phyloP scores from a whole-genome alignment of 37 sponge, comb jelly and placozoan genomes.

The Theonella swinhoei region DNA sequence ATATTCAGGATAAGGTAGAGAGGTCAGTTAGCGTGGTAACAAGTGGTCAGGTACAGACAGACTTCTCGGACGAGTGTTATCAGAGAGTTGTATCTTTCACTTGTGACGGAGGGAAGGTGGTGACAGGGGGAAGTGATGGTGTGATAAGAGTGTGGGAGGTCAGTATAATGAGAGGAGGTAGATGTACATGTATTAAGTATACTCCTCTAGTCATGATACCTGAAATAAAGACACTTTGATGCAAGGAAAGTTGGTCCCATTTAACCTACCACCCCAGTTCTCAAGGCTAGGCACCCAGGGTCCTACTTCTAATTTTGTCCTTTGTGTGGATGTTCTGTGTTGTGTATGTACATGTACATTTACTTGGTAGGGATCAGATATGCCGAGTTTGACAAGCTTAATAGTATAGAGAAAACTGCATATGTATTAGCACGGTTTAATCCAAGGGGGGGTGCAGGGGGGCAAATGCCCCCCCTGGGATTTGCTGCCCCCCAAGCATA shows the following conservation, averaged over 20 bases:
- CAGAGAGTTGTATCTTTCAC: constrained; percentile 69
- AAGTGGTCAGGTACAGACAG: constrained; percentile 12
- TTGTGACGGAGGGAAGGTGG: constrained; percentile 37
- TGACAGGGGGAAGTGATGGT: constrained; percentile 76
- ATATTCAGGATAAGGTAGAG: not conserved
- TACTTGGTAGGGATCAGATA: no score
- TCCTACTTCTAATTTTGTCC: no score
- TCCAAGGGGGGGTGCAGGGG: no score
- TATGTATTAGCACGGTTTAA: no score
- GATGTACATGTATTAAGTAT: not conserved
- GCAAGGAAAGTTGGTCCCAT: not conserved
- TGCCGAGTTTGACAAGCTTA: no score
- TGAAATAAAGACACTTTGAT: not conserved
- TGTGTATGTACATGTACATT: no score
- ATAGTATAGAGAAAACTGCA: no score
- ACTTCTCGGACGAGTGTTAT: constrained; percentile 33
- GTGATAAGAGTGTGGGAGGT: constrained; percentile 77
- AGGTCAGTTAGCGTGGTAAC: not conserved
- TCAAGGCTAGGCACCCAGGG: no score
- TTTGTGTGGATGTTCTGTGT: no score
- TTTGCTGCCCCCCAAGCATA: no score
- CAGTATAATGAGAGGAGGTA: not conserved
- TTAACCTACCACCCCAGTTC: not conserved
- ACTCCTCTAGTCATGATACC: not conserved
- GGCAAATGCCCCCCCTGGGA: no score